Conservation (phyloP, 2,113 vertebrate species). For the Microtus richardsoni region DNA sequence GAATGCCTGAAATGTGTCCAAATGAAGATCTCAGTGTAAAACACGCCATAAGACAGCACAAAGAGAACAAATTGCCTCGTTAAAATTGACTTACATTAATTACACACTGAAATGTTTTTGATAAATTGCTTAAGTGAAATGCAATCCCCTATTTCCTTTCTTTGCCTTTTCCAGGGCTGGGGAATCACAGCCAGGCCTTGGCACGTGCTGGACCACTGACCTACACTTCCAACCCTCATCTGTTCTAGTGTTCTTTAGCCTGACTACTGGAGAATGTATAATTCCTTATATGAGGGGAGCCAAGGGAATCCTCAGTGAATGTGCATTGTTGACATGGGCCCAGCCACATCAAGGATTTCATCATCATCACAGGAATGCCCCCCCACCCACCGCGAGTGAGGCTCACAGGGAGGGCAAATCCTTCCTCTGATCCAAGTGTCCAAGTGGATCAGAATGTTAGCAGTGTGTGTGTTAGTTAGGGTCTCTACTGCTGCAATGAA, state of each 20-base stretch:
- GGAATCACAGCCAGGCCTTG: not conserved
- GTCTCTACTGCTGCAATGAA: not conserved
- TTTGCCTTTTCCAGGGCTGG: not conserved
- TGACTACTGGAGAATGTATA: not conserved
- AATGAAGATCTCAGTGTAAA: not conserved
- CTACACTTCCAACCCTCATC: not conserved
- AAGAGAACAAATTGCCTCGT: not conserved
- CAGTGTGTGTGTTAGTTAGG: not conserved
- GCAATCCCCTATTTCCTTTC: no score
- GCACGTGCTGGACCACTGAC: not conserved
- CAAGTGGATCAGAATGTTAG: not conserved
- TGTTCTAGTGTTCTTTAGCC: constrained; percentile 1
- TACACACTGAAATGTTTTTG: not conserved
- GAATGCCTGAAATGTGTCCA: not conserved
- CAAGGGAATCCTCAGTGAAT: not conserved
- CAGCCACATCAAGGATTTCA: not conserved
- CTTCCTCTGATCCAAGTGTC: not conserved
- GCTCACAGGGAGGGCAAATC: not conserved
- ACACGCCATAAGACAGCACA: not conserved
- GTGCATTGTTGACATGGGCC: not conserved
- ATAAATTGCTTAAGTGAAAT: not conserved
- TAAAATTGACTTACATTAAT: not conserved
- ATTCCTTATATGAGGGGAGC: not conserved
- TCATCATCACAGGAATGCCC: not conserved
- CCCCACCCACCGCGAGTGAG: not conserved